These are phyloP conservation scores for Phalacrocorax carbo DNA, from an alignment of 2,113 vertebrate genomes.

Conservation along the genomic window DNA sequence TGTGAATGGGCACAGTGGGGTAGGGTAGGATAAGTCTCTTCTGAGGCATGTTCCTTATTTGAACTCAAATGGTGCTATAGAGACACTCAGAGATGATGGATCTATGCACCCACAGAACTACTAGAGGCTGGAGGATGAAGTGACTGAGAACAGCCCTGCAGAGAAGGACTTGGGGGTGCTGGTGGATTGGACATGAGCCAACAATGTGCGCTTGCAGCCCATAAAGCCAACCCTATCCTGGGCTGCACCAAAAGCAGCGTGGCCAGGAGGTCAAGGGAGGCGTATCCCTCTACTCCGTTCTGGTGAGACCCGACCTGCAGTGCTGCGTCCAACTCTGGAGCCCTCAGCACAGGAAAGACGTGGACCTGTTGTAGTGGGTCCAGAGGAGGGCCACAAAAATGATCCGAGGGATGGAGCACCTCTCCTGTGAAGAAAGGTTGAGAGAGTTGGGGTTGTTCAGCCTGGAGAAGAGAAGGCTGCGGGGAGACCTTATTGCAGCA, in stretches of 20 bases:
- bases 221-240: not conserved
- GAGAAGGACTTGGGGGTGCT: not conserved
- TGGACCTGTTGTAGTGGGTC: not conserved
- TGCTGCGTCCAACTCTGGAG: not conserved
- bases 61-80: not conserved
- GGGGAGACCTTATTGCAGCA: too few relatives aligned
- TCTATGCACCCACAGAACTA: not conserved
- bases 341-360: not conserved
- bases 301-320: not conserved
- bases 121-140: not conserved
- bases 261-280: not conserved
- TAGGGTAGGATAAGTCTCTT: not conserved
- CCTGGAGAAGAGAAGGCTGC: too few relatives aligned
- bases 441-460: too few relatives aligned
- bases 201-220: not conserved
- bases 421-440: too few relatives aligned
- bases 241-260: not conserved
- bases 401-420: too few relatives aligned
- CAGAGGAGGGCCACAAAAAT: not conserved
- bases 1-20: not conserved
- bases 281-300: not conserved
- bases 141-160: not conserved
- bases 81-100: not conserved
- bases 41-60: fast-evolving
- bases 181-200: too few relatives aligned